Percentiles rank a stretch among this genome's conserved stretches.
Conservation (phyloP, 1,140 invertebrate genomes). For the Mya arenaria region DNA sequence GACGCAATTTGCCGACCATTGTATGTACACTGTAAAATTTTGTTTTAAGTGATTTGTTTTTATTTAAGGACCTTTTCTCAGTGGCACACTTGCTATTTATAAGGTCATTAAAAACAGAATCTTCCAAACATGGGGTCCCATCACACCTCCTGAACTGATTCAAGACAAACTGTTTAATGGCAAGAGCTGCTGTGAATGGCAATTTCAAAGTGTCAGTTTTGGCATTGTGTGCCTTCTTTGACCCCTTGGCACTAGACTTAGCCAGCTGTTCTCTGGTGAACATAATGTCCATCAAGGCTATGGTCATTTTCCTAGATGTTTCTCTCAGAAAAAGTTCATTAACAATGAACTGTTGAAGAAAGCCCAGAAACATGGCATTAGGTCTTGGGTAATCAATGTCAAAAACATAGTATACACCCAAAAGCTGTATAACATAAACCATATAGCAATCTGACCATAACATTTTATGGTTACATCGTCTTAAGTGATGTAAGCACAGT, state of each 20-base stretch:
- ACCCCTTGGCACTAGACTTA: slow-evolving; percentile 21
- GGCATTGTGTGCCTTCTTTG: slow-evolving; percentile 35
- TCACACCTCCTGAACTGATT: not conserved
- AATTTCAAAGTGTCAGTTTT: not conserved
- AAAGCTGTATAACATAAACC: no score
- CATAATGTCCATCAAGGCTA: slow-evolving; percentile 9
- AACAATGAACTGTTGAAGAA: no score
- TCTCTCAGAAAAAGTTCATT: no score
- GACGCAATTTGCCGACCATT: not conserved
- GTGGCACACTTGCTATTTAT: slow-evolving; percentile 48
- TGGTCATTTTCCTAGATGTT: slow-evolving; percentile 25
- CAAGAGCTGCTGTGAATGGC: not conserved
- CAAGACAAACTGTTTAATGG: slow-evolving; percentile 19
- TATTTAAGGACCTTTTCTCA: slow-evolving; percentile 13
- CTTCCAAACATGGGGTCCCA: slow-evolving; percentile 7
- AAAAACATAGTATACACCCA: no score
- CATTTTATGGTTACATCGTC: no score
- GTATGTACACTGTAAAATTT: not conserved
- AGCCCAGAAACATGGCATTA: no score
- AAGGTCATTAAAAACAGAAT: slow-evolving; percentile 32
- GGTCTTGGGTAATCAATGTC: no score
- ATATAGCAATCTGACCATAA: no score
- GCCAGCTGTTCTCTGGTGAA: slow-evolving; percentile 38
- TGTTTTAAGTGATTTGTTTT: no score
- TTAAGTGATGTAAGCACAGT: no score